Evolutionary conservation across 2,888 invertebrate genomes (phyloP).

Genomic region (Rhagonycha lutea): DNA sequence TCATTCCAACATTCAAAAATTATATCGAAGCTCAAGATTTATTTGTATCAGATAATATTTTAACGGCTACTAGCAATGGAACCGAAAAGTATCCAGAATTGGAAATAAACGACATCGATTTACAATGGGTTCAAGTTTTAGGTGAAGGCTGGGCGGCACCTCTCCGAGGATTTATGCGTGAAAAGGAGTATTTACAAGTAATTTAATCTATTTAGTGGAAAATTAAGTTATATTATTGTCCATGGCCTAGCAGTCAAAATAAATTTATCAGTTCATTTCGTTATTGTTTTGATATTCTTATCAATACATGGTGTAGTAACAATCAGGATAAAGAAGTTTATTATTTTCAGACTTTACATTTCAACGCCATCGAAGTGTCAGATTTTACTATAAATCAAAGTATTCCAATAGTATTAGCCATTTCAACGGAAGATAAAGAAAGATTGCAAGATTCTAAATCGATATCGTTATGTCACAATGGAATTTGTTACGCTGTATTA

Average conservation of each 20-base stretch:
- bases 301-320: neutral
- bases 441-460: conserved; percentile 69
- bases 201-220: conserved; percentile 35
- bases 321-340: neutral
- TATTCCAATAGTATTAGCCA: conserved; percentile 90
- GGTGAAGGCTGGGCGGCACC: conserved; percentile 99
- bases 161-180: conserved; percentile 96
- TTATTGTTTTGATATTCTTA: neutral
- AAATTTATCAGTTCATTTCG: neutral
- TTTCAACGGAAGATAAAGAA: conserved; percentile 74
- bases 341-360: conserved; percentile 48
- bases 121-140: conserved; percentile 92
- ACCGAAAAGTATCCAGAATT: conserved; percentile 73
- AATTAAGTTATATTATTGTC: neutral
- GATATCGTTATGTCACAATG: conserved; percentile 68
- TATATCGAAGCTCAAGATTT: conserved; percentile 69
- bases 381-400: conserved; percentile 84
- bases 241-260: neutral
- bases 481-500: conserved; percentile 75
- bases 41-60: conserved; percentile 72
- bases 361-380: conserved; percentile 76
- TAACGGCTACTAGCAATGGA: conserved; percentile 70
- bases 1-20: conserved; percentile 27
- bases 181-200: conserved; percentile 86
- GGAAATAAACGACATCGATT: conserved; percentile 80